Evolutionary conservation across 2,113 vertebrate species (phyloP).

Genomic region (Dipodomys spectabilis): DNA sequence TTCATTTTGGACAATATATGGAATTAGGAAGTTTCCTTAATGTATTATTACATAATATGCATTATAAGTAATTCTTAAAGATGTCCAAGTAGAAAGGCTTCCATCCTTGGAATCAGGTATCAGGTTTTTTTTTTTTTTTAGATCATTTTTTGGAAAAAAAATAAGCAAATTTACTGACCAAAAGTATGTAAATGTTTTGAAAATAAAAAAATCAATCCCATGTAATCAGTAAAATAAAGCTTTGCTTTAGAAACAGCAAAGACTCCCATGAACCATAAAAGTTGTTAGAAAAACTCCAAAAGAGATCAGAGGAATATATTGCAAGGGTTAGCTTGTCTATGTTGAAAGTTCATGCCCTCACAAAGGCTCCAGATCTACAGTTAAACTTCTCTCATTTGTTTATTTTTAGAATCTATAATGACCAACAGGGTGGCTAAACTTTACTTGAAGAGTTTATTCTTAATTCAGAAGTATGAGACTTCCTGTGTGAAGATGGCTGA

Average conservation of each 20-base stretch:
- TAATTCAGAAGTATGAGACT: slow-evolving; percentile 9
- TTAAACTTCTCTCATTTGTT: slow-evolving; percentile 5
- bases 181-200: neutral
- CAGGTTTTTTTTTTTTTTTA: slow-evolving; percentile 41
- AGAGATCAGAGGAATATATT: neutral
- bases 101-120: neutral
- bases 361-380: neutral
- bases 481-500: slow-evolving; percentile 35
- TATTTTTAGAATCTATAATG: slow-evolving; percentile 45
- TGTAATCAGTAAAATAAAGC: neutral
- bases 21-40: neutral
- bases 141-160: neutral
- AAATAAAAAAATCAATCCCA: neutral
- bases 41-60: neutral
- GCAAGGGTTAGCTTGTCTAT: neutral
- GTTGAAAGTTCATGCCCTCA: slow-evolving; percentile 19
- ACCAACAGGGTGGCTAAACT: neutral
- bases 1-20: slow-evolving; percentile 12
- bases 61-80: slow-evolving; percentile 34
- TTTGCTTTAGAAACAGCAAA: neutral
- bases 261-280: neutral
- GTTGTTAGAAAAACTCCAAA: neutral
- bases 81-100: neutral
- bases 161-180: slow-evolving; percentile 25
- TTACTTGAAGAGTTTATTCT: slow-evolving; percentile 41